A percentile compares a stretch with the other conserved stretches of the same genome.
Conservation (phyloP, 2,888 invertebrate species). For the Heliconius ismenius region DNA sequence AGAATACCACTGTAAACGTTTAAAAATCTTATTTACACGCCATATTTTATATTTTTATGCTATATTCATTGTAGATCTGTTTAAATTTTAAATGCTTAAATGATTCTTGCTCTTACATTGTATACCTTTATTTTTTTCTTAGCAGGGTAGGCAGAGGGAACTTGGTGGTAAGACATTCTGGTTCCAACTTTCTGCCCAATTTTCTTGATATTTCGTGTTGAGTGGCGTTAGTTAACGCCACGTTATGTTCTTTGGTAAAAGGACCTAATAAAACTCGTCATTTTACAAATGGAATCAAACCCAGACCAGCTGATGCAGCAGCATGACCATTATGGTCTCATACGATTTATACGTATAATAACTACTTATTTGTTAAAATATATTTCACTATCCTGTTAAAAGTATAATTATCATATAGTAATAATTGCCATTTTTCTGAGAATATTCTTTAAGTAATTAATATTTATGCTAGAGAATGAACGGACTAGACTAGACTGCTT, state of each 20-base stretch:
- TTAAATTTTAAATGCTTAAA: background rate
- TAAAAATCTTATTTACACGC: slow-evolving; percentile 52
- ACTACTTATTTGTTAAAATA: too few relatives aligned
- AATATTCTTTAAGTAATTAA: background rate
- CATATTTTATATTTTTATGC: slow-evolving; percentile 28
- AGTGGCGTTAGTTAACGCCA: too few relatives aligned
- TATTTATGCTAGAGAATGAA: background rate
- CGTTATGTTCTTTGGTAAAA: too few relatives aligned
- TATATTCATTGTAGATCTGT: background rate
- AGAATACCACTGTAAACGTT: slow-evolving; percentile 47
- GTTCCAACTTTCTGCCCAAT: background rate
- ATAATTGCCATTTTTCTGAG: background rate
- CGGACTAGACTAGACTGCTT: too few relatives aligned
- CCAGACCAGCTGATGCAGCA: too few relatives aligned
- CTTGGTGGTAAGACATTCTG: background rate
- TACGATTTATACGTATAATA: too few relatives aligned
- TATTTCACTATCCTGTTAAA: background rate
- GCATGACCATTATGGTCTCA: too few relatives aligned
- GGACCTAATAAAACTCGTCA: too few relatives aligned
- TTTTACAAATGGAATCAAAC: too few relatives aligned
- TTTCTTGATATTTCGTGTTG: background rate
- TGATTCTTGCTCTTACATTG: too few relatives aligned
- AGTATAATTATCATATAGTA: background rate
- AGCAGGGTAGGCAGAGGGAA: background rate
- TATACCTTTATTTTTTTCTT: too few relatives aligned